phyloP scores from a whole-genome alignment of 2,888 invertebrate species.

The Nephrotoma appendiculata region DNA sequence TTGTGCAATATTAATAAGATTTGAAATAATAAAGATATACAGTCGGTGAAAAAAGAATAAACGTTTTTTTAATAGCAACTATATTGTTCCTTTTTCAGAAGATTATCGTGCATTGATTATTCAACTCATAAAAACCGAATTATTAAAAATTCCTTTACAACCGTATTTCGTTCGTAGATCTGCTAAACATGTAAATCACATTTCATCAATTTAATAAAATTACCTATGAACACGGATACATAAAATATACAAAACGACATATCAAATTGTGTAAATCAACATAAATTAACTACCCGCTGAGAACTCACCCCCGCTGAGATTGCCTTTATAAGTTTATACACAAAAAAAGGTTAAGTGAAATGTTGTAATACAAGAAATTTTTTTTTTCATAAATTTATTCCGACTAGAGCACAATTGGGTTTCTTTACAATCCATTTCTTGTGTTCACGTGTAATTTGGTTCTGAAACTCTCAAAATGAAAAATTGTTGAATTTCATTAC shows the following conservation, averaged over 20 bases:
- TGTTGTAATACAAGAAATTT: not conserved
- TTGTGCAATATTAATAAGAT: too few relatives aligned
- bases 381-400: not conserved
- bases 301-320: not conserved
- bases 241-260: not conserved
- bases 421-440: not conserved
- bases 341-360: not conserved
- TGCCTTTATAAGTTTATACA: not conserved
- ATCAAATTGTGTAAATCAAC: not conserved
- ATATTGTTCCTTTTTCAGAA: too few relatives aligned
- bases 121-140: too few relatives aligned
- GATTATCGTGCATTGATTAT: too few relatives aligned
- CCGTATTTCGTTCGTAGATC: too few relatives aligned
- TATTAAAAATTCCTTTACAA: too few relatives aligned
- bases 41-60: too few relatives aligned
- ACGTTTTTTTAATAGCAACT: too few relatives aligned
- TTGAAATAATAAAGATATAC: too few relatives aligned
- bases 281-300: not conserved
- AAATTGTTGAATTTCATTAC: not conserved
- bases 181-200: too few relatives aligned
- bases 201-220: too few relatives aligned
- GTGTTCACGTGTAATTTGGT: not conserved
- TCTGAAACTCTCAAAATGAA: not conserved
- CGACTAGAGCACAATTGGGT: not conserved
- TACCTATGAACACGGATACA: too few relatives aligned